Conservation (phyloP, 2,797 vertebrate genomes). For the Ctenopoma kingsleyae region DNA sequence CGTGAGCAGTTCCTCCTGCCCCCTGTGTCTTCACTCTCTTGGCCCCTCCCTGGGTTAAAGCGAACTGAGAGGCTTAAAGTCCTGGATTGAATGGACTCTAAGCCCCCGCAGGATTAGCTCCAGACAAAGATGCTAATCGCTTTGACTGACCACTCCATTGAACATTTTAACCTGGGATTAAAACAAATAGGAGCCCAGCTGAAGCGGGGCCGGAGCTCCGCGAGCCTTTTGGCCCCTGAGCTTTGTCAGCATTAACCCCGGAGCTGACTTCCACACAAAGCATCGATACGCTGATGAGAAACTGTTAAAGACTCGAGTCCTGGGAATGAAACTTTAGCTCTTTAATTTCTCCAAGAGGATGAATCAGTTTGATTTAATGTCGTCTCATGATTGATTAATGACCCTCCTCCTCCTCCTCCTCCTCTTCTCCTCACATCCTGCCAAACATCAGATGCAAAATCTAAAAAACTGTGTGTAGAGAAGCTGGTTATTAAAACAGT, state of each 20-base stretch:
- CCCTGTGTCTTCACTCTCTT: too few relatives aligned
- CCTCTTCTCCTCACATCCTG: neutral
- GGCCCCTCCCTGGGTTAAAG: conserved; percentile 82
- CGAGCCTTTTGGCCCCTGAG: conserved; percentile 41
- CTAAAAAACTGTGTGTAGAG: too few relatives aligned
- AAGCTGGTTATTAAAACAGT: too few relatives aligned
- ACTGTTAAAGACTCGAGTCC: conserved; percentile 6
- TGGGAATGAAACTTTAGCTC: conserved; percentile 22
- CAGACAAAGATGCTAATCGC: conserved; percentile 80
- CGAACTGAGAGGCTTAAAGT: conserved; percentile 77
- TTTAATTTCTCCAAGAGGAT: conserved; percentile 12
- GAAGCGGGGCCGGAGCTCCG: conserved; percentile 22
- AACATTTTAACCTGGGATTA: conserved; percentile 65
- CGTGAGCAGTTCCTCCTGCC: too few relatives aligned
- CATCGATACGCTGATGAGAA: conserved; percentile 20
- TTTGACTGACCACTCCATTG: conserved; percentile 67
- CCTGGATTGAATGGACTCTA: conserved; percentile 78
- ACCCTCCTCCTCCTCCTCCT: too few relatives aligned
- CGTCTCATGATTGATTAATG: conserved; percentile 38
- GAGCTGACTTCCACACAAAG: conserved; percentile 35
- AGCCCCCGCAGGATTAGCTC: conserved; percentile 57
- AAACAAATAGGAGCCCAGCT: conserved; percentile 46
- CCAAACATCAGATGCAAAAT: conserved; percentile 3
- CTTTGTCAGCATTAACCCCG: conserved; percentile 47
- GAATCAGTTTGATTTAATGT: neutral